Conservation (phyloP, 2,113 vertebrate genomes). For the Sander vitreus region DNA sequence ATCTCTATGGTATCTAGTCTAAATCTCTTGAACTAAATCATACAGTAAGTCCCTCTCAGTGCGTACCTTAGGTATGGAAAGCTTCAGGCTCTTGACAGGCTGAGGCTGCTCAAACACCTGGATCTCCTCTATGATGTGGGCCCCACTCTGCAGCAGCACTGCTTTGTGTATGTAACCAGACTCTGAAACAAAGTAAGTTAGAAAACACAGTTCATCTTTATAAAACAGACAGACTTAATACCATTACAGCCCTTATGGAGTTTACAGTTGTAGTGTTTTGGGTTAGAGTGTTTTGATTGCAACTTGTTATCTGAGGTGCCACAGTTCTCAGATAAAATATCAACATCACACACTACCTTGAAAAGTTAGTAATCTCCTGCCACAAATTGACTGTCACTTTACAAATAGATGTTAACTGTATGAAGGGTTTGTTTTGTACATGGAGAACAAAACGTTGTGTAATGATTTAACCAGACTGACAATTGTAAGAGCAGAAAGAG, state of each 20-base stretch:
- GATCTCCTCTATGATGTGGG: conserved; percentile 91
- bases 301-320: not conserved
- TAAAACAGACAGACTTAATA: not conserved
- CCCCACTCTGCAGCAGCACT: conserved; percentile 85
- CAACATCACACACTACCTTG: not conserved
- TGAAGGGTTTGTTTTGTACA: not conserved
- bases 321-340: not conserved
- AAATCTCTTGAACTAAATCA: not conserved
- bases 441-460: not conserved
- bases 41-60: not conserved
- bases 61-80: conserved; percentile 84
- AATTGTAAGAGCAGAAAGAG: not conserved
- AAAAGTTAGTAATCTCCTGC: not conserved
- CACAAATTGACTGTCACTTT: not conserved
- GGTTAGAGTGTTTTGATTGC: not conserved
- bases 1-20: not conserved
- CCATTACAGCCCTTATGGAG: not conserved
- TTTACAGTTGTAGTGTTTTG: not conserved
- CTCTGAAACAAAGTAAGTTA: conserved; percentile 64
- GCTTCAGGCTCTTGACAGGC: conserved; percentile 87
- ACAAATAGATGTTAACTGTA: not conserved
- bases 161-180: conserved; percentile 93
- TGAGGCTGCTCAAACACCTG: conserved; percentile 88
- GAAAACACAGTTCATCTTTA: not conserved
- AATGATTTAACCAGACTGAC: not conserved